Evolutionary conservation across 2,888 invertebrate species (phyloP).

Genomic region (Sphaerophoria rueppellii): DNA sequence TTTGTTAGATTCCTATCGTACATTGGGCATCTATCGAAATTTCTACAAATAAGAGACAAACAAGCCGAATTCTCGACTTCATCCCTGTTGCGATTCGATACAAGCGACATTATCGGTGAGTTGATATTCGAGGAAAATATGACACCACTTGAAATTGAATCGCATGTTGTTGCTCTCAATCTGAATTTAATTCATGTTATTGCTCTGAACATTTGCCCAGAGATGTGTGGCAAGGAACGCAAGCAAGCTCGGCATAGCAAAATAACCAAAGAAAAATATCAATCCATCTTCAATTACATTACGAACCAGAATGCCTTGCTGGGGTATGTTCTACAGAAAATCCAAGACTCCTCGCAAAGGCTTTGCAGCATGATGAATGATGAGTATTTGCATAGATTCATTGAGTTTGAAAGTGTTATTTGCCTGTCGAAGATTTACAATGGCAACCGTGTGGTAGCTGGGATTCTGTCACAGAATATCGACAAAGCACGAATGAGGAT

Average conservation of each 20-base stretch:
- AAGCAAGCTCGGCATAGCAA: conserved; percentile 68
- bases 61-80: conserved; percentile 77
- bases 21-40: conserved; percentile 78
- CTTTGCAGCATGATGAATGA: conserved; percentile 73
- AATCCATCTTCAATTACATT: conserved; percentile 79
- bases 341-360: conserved; percentile 69
- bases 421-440: conserved; percentile 75
- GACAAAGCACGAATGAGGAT: conserved; percentile 74
- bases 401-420: conserved; percentile 76
- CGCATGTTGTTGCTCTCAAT: conserved; percentile 87
- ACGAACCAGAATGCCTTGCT: conserved; percentile 78
- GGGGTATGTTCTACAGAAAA: conserved; percentile 78
- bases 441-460: conserved; percentile 76
- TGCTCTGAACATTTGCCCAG: conserved; percentile 88
- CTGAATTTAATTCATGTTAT: conserved; percentile 89
- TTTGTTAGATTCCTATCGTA: conserved; percentile 79
- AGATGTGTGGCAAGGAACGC: conserved; percentile 74
- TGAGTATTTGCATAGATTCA: conserved; percentile 75
- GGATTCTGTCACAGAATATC: conserved; percentile 77
- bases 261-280: conserved; percentile 76
- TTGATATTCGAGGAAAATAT: conserved; percentile 87
- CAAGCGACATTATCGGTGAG: conserved; percentile 86
- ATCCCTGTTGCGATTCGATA: conserved; percentile 78
- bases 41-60: conserved; percentile 80
- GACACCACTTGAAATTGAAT: conserved; percentile 87